These are phyloP conservation scores for Zeugodacus cucurbitae DNA, from an alignment of 1,140 invertebrate species.

Conservation along the genomic window DNA sequence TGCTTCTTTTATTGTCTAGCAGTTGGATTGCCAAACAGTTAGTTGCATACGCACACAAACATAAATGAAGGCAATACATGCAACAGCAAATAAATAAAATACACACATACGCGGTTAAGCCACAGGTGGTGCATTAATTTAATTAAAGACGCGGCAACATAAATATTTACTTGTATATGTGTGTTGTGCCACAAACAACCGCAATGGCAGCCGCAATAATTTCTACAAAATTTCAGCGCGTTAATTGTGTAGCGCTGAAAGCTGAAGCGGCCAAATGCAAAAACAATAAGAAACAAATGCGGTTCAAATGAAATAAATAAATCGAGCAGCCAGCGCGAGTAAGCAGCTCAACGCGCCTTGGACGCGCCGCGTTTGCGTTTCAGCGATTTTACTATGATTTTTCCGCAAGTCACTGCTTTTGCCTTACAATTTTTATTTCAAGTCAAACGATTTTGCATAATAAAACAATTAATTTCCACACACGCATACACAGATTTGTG, in stretches of 20 bases:
- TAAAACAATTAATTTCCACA: constrained; percentile 41
- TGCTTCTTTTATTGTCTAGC: not conserved
- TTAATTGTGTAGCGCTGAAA: constrained; percentile 7
- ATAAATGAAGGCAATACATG: not conserved
- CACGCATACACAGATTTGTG: not conserved
- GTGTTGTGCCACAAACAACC: not conserved
- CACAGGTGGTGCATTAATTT: constrained; percentile 34
- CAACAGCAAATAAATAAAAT: not conserved
- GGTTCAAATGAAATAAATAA: constrained; percentile 17
- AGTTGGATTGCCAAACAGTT: constrained; percentile 8
- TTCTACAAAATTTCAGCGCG: not conserved
- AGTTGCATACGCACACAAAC: not conserved
- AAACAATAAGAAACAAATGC: not conserved
- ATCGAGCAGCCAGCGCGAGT: constrained; percentile 4
- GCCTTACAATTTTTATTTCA: not conserved
- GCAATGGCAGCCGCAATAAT: constrained; percentile 28
- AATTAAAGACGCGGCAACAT: not conserved
- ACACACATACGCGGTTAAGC: not conserved
- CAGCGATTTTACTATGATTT: constrained; percentile 33
- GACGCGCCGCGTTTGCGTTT: not conserved
- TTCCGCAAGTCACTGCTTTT: not conserved
- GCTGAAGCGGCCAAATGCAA: not conserved
- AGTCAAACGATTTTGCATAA: constrained; percentile 36
- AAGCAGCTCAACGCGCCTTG: constrained; percentile 12
- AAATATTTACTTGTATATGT: not conserved